Evolutionary conservation across 2,888 invertebrate species (phyloP).

Genomic region (Geotrupes spiniger): DNA sequence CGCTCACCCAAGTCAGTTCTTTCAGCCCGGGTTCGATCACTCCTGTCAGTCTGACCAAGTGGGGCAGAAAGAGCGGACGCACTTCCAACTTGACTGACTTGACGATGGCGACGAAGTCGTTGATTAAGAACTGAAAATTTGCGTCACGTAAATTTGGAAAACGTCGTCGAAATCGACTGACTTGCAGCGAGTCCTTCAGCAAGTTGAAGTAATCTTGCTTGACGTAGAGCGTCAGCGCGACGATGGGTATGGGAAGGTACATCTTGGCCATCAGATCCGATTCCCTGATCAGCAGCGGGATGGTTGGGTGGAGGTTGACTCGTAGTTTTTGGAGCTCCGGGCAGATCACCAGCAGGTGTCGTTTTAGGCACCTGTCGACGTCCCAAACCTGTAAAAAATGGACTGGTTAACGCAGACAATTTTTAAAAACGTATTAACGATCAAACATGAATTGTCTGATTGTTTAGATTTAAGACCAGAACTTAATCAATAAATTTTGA

Average conservation of each 20-base stretch:
- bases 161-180: constrained; percentile 35
- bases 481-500: too few species aligned
- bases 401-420: too few species aligned
- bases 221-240: constrained; percentile 73
- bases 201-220: constrained; percentile 74
- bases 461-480: too few species aligned
- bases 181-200: constrained; percentile 75
- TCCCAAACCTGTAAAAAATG: constrained; percentile 56
- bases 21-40: constrained; percentile 79
- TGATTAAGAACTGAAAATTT: constrained; percentile 65
- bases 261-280: constrained; percentile 83
- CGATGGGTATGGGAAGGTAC: constrained; percentile 75
- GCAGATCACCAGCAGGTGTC: constrained; percentile 62
- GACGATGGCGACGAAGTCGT: constrained; percentile 71
- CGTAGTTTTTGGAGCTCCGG: constrained; percentile 62
- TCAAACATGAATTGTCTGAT: too few species aligned
- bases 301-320: constrained; percentile 75
- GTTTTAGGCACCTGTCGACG: constrained; percentile 62
- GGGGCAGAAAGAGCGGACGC: constrained; percentile 84
- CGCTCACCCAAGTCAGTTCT: constrained; percentile 82
- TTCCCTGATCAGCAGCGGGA: constrained; percentile 75
- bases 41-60: constrained; percentile 78
- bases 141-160: not conserved
- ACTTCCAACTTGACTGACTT: constrained; percentile 81
- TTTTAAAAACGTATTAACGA: too few species aligned